Conservation (phyloP, 1,140 invertebrate species). For the Halesus radiatus region DNA sequence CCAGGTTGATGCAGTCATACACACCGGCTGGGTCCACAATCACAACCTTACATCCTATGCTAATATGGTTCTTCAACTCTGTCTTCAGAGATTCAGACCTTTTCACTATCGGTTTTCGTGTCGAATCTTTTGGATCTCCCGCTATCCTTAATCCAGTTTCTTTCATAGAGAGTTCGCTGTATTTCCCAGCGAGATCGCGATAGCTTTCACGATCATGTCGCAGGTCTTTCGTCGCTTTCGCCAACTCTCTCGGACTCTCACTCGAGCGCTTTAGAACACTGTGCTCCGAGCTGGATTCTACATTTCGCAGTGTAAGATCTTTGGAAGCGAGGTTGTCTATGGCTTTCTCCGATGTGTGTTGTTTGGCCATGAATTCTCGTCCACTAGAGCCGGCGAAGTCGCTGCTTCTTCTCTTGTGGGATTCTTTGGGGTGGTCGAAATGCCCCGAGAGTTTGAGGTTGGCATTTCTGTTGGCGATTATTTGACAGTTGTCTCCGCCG, state of each 20-base stretch:
- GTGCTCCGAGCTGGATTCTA: slow-evolving; percentile 56
- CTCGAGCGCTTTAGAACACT: slow-evolving; percentile 58
- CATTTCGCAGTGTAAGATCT: slow-evolving; percentile 50
- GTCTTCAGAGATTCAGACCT: slow-evolving; percentile 68
- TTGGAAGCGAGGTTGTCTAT: slow-evolving; percentile 53
- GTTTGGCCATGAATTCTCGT: slow-evolving; percentile 48
- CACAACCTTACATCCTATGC: slow-evolving; percentile 70
- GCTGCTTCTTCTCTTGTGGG: slow-evolving; percentile 54
- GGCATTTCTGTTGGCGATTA: slow-evolving; percentile 67
- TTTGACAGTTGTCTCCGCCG: slow-evolving; percentile 63
- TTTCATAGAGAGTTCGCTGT: slow-evolving; percentile 66
- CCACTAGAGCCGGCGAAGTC: slow-evolving; percentile 52
- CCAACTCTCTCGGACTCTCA: slow-evolving; percentile 66
- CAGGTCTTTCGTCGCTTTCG: slow-evolving; percentile 67
- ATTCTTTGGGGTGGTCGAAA: slow-evolving; percentile 51
- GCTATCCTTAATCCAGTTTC: slow-evolving; percentile 59
- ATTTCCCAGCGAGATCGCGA: slow-evolving; percentile 66
- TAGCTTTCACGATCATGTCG: slow-evolving; percentile 68
- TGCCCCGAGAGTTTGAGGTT: slow-evolving; percentile 60
- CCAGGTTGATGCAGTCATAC: slow-evolving; percentile 92
- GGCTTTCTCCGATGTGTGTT: slow-evolving; percentile 53
- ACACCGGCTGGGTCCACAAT: slow-evolving; percentile 73
- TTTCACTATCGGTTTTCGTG: slow-evolving; percentile 65
- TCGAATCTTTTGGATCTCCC: slow-evolving; percentile 62
- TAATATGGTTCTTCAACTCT: slow-evolving; percentile 68